These are phyloP conservation scores for Rhinichthys osculus DNA, from an alignment of 2,797 vertebrate genomes.

Conservation along the genomic window DNA sequence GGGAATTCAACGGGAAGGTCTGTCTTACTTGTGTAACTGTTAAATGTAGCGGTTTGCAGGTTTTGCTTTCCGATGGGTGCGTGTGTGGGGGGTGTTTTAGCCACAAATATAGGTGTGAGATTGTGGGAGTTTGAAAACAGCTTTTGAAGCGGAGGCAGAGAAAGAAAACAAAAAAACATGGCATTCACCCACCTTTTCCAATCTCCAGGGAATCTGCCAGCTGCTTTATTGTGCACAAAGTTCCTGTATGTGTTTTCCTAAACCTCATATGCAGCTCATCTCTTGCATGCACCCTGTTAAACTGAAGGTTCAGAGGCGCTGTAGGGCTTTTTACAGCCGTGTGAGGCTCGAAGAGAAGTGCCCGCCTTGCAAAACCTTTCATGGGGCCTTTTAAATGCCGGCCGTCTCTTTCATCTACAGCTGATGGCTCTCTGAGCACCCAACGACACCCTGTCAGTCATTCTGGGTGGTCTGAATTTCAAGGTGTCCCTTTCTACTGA, in stretches of 20 bases:
- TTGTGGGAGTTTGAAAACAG: slow-evolving; percentile 47
- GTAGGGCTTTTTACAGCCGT: not conserved
- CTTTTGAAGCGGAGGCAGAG: slow-evolving; percentile 34
- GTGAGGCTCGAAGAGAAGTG: not conserved
- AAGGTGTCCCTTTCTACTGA: not conserved
- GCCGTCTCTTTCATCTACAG: not conserved
- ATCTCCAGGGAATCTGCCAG: slow-evolving; percentile 30
- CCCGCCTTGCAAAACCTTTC: not conserved
- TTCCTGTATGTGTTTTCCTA: slow-evolving; percentile 24
- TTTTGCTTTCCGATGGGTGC: slow-evolving; percentile 24
- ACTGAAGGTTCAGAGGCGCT: not conserved
- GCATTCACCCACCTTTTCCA: slow-evolving; percentile 32
- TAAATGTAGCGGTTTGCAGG: slow-evolving; percentile 35
- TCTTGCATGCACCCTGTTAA: slow-evolving; percentile 4
- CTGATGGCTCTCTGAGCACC: not conserved
- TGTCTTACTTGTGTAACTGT: slow-evolving; percentile 44
- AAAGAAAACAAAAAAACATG: slow-evolving; percentile 46
- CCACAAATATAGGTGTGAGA: slow-evolving; percentile 49
- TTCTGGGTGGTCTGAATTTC: slow-evolving; percentile 8
- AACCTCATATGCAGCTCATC: not conserved
- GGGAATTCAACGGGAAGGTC: slow-evolving; percentile 28
- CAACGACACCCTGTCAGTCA: slow-evolving; percentile 18
- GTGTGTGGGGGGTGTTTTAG: slow-evolving; percentile 22
- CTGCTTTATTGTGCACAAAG: slow-evolving; percentile 12
- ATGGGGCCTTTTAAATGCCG: slow-evolving; percentile 6